A percentile compares a stretch with the other conserved stretches of the same genome.
Evolutionary conservation across 2,113 vertebrate genomes (phyloP).

Genomic region (Alethe diademata): DNA sequence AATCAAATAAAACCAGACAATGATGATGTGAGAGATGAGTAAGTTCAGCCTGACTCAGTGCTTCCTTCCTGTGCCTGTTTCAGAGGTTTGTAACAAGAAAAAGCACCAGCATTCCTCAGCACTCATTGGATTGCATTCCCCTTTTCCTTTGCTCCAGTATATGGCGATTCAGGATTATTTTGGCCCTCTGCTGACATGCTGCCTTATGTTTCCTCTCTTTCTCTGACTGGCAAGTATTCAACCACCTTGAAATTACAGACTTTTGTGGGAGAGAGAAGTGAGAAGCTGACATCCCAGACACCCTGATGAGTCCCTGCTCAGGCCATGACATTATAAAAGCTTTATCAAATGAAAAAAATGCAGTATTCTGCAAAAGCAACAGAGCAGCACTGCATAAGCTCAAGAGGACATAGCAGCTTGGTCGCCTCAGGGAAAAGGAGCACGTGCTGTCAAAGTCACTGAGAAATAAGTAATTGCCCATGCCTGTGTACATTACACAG

Average conservation of each 20-base stretch:
- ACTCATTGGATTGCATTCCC: neutral
- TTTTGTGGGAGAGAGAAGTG: neutral
- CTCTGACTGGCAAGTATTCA: neutral
- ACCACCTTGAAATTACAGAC: neutral
- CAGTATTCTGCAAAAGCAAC: neutral
- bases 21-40: neutral
- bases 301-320: neutral
- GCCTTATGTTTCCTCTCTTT: neutral
- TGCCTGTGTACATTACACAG: constrained; percentile 32
- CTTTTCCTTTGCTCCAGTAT: neutral
- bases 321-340: neutral
- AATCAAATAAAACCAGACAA: neutral
- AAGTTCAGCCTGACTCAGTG: neutral
- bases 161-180: neutral
- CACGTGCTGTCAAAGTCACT: constrained; percentile 5
- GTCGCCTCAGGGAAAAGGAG: constrained; percentile 42
- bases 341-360: neutral
- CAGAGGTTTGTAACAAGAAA: neutral
- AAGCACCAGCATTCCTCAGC: neutral
- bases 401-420: constrained; percentile 25
- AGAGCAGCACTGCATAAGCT: constrained; percentile 8
- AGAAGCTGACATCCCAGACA: neutral
- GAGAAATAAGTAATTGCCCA: constrained; percentile 34
- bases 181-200: neutral
- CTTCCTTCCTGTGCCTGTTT: neutral